These are phyloP conservation scores for Coregonus sp. DNA, from an alignment of 2,797 vertebrate species.

Conservation along the genomic window DNA sequence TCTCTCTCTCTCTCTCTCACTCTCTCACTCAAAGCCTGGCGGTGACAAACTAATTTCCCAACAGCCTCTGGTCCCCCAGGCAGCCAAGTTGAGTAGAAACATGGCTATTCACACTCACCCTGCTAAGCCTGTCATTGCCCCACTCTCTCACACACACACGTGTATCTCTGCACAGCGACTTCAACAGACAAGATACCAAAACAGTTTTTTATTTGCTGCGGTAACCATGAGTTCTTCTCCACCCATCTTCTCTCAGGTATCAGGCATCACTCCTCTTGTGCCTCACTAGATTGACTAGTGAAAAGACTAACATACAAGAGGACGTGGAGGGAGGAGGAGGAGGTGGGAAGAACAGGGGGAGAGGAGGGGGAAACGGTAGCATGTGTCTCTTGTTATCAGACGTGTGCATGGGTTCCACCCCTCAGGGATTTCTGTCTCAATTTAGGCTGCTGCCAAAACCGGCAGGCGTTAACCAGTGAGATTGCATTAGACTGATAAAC, in stretches of 20 bases:
- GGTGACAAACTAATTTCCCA: slow-evolving; percentile 13
- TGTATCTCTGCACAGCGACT: not conserved
- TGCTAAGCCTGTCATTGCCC: not conserved
- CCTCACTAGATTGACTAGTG: not conserved
- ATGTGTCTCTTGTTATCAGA: slow-evolving; percentile 8
- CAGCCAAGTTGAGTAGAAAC: not conserved
- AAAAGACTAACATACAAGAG: not conserved
- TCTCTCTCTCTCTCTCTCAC: not conserved
- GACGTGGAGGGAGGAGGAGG: not conserved
- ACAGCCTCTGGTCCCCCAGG: not conserved
- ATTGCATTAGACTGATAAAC: slow-evolving; percentile 27
- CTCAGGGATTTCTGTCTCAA: not conserved
- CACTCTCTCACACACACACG: not conserved
- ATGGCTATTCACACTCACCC: slow-evolving; percentile 5
- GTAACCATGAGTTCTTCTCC: slow-evolving; percentile 10
- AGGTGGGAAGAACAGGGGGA: not conserved
- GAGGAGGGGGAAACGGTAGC: not conserved
- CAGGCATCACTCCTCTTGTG: not conserved
- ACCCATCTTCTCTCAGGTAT: not conserved
- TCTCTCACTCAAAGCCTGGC: not conserved
- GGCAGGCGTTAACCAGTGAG: not conserved
- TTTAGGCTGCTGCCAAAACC: slow-evolving; percentile 12
- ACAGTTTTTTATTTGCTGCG: not conserved
- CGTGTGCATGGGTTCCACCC: not conserved
- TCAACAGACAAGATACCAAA: not conserved